These are phyloP conservation scores for Eupithecia insigniata DNA, from an alignment of 2,888 invertebrate genomes.

Conservation along the genomic window DNA sequence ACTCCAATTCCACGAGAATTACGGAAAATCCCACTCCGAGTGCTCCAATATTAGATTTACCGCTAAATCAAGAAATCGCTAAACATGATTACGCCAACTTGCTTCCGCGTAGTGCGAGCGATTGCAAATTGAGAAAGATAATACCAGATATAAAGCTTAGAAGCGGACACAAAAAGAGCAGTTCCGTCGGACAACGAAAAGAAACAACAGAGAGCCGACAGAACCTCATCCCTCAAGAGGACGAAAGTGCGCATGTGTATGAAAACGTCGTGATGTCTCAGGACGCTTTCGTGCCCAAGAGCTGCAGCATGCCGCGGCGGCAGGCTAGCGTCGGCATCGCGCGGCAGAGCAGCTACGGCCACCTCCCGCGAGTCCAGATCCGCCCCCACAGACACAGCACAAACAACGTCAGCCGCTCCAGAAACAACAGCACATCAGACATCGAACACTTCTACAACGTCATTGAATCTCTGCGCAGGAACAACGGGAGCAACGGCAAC, in stretches of 20 bases:
- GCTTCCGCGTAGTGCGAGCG: constrained; percentile 76
- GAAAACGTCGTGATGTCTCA: constrained; percentile 71
- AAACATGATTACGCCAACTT: constrained; percentile 74
- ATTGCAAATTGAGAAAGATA: constrained; percentile 72
- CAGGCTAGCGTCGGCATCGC: constrained; percentile 65
- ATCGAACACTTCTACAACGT: constrained; percentile 75
- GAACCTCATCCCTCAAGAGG: constrained; percentile 76
- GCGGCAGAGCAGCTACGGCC: constrained; percentile 75
- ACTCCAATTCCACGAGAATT: constrained; percentile 63
- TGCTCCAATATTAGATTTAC: constrained; percentile 59
- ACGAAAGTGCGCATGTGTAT: constrained; percentile 75
- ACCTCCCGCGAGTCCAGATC: constrained; percentile 69
- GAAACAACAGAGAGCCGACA: constrained; percentile 79
- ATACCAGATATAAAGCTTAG: constrained; percentile 63
- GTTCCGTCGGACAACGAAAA: constrained; percentile 75
- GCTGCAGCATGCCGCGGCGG: constrained; percentile 79
- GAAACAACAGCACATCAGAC: constrained; percentile 65
- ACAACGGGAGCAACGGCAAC: constrained; percentile 55
- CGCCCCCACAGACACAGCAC: constrained; percentile 69
- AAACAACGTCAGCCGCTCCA: constrained; percentile 64
- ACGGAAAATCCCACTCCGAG: constrained; percentile 50
- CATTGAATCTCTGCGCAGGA: constrained; percentile 68
- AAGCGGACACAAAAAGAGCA: constrained; percentile 76
- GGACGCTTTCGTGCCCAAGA: constrained; percentile 71
- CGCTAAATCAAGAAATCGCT: constrained; percentile 55